Percentiles rank a stretch among this genome's conserved stretches.
Evolutionary conservation across 2,113 vertebrate species (phyloP).

Genomic region (Larimichthys polyactis): DNA sequence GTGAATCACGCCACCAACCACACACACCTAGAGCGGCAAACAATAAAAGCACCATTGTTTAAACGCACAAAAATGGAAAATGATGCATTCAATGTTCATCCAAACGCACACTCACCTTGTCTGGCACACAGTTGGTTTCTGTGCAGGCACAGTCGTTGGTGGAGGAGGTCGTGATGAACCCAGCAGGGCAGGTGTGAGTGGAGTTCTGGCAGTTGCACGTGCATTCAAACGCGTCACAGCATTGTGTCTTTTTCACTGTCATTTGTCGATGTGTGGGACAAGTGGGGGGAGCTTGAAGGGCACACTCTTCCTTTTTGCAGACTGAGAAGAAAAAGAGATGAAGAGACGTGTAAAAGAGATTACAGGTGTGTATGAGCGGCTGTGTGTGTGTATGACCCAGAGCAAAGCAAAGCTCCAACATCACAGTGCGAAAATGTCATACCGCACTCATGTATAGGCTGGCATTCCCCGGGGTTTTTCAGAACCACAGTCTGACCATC

Average conservation of each 20-base stretch:
- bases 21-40: conserved; percentile 88
- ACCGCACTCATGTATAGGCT: conserved; percentile 91
- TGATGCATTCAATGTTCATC: not conserved
- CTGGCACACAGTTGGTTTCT: conserved; percentile 88
- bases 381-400: not conserved
- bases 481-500: conserved; percentile 86
- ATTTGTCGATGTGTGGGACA: conserved; percentile 88
- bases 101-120: conserved; percentile 81
- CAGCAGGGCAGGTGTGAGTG: conserved; percentile 87
- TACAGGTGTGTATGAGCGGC: not conserved
- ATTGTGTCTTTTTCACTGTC: conserved; percentile 82
- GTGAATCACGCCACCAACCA: conserved; percentile 87
- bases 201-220: conserved; percentile 89
- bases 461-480: conserved; percentile 92
- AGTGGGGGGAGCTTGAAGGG: conserved; percentile 50
- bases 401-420: not conserved
- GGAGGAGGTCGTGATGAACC: conserved; percentile 84
- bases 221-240: conserved; percentile 91
- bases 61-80: not conserved
- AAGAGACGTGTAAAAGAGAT: not conserved
- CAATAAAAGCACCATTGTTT: not conserved
- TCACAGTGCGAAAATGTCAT: conserved; percentile 49
- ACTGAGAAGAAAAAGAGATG: conserved; percentile 65
- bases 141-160: conserved; percentile 91
- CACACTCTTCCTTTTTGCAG: conserved; percentile 89